A percentile compares a stretch with the other conserved stretches of the same genome.
These are phyloP conservation scores for Petrocephalus schoutedeni DNA, from an alignment of 2,797 vertebrate species.

Conservation along the genomic window DNA sequence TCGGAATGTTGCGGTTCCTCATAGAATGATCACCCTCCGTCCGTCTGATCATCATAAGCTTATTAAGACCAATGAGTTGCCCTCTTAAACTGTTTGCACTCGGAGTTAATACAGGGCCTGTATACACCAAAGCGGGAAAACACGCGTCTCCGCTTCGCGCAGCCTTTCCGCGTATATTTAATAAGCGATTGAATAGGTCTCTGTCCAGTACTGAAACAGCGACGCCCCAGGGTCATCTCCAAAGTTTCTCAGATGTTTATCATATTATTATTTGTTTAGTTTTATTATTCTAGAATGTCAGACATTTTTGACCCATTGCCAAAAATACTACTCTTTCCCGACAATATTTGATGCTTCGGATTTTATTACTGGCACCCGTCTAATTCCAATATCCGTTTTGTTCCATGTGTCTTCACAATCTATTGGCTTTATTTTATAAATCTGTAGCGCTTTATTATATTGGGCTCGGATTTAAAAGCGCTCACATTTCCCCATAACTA, in stretches of 20 bases:
- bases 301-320: not conserved
- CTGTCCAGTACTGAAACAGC: slow-evolving; percentile 9
- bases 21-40: not conserved
- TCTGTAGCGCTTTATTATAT: not conserved
- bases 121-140: not conserved
- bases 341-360: not conserved
- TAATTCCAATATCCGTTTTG: not conserved
- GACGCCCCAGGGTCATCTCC: not conserved
- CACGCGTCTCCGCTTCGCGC: not conserved
- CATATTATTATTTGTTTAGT: not conserved
- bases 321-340: not conserved
- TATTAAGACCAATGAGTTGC: not conserved
- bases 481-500: not conserved
- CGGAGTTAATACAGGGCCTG: not conserved
- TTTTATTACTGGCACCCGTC: not conserved
- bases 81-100: not conserved
- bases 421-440: not conserved
- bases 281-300: not conserved
- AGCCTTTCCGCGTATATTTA: not conserved
- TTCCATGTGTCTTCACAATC: not conserved
- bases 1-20: not conserved
- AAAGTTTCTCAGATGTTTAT: not conserved
- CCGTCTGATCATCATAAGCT: not conserved
- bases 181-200: not conserved
- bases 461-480: not conserved